Conservation (phyloP, 1,140 invertebrate genomes). For the Drosophila prosaltans region DNA sequence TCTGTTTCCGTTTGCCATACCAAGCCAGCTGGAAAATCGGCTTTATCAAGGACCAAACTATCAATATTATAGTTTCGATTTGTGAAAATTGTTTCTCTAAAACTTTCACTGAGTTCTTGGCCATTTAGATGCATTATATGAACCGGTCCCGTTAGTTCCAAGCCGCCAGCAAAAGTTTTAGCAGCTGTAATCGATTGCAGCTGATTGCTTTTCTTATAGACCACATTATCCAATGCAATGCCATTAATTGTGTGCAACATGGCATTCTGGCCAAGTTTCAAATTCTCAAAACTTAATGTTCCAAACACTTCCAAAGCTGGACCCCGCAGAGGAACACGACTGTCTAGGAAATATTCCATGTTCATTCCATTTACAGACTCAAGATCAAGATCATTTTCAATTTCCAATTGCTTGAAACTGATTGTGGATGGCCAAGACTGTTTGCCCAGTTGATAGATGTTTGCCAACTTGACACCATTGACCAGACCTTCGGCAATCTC, state of each 20-base stretch:
- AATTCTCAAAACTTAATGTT: conserved; percentile 60
- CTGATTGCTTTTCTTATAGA: conserved; percentile 44
- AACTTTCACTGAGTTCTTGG: conserved; percentile 61
- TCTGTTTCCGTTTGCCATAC: neutral
- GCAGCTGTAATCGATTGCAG: conserved; percentile 54
- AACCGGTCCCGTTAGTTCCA: conserved; percentile 53
- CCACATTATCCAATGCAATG: conserved; percentile 54
- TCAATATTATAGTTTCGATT: conserved; percentile 71
- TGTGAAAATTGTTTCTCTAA: conserved; percentile 61
- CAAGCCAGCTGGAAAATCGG: conserved; percentile 53
- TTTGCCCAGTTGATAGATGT: conserved; percentile 36
- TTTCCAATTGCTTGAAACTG: conserved; percentile 21
- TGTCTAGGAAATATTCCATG: conserved; percentile 61
- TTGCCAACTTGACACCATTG: conserved; percentile 35
- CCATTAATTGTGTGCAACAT: conserved; percentile 61
- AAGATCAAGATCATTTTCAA: conserved; percentile 43
- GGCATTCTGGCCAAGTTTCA: conserved; percentile 44
- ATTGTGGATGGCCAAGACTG: conserved; percentile 40
- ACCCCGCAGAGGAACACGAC: conserved; percentile 55
- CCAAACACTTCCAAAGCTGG: conserved; percentile 62
- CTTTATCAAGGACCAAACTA: conserved; percentile 61
- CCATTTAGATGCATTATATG: conserved; percentile 67
- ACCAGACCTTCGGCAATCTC: conserved; percentile 37
- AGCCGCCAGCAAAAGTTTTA: conserved; percentile 54
- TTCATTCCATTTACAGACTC: conserved; percentile 59